Percentiles rank a stretch among this genome's conserved stretches.
Conservation (phyloP, 2,797 vertebrate genomes). For the Hemitrygon akajei region DNA sequence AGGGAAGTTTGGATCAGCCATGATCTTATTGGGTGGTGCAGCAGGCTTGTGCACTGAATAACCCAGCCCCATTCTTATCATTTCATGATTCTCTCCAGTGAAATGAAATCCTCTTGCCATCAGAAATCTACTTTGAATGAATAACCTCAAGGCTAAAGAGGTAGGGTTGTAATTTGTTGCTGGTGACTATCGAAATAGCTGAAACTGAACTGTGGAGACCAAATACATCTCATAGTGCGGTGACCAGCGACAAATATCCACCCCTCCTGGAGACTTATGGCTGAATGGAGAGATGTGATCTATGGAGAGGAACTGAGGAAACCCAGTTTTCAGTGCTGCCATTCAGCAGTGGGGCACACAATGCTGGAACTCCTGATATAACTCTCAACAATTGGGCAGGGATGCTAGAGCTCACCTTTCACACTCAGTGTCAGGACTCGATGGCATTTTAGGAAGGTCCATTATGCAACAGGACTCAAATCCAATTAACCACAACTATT, state of each 20-base stretch:
- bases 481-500: not conserved
- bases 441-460: not conserved
- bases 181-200: too few species aligned
- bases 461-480: not conserved
- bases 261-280: not conserved
- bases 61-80: too few species aligned
- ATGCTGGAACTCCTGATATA: not conserved
- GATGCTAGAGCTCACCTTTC: not conserved
- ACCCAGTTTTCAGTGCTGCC: not conserved
- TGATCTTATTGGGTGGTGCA: too few species aligned
- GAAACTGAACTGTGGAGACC: too few species aligned
- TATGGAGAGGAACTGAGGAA: not conserved
- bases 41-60: too few species aligned
- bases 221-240: too few species aligned
- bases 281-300: not conserved
- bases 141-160: not conserved
- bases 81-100: not conserved
- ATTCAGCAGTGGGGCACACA: not conserved
- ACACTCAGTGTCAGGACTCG: not conserved
- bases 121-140: not conserved
- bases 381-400: not conserved
- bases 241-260: too few species aligned
- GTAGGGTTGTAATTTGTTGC: not conserved
- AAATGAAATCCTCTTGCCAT: not conserved
- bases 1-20: too few species aligned